phyloP scores from a whole-genome alignment of 2,888 invertebrate genomes.

The Orthosia cruda region DNA sequence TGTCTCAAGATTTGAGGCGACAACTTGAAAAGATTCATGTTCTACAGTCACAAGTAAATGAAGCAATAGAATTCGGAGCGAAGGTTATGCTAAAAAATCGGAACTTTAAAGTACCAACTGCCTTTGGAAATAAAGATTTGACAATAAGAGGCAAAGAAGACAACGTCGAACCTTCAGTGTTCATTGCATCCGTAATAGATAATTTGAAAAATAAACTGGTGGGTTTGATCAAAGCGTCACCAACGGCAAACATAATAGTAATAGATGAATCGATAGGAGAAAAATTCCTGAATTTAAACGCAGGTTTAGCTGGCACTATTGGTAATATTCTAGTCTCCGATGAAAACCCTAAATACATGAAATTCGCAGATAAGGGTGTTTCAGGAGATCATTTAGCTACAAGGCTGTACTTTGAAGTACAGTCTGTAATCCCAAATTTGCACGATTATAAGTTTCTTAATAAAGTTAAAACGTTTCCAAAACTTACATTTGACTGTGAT shows the following conservation, averaged over 20 bases:
- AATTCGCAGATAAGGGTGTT: slow-evolving; percentile 22
- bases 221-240: slow-evolving; percentile 2
- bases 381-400: slow-evolving; percentile 18
- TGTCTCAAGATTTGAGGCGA: slow-evolving; percentile 8
- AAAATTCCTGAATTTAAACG: slow-evolving; percentile 27
- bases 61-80: slow-evolving; percentile 36
- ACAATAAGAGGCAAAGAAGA: slow-evolving; percentile 43
- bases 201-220: slow-evolving; percentile 5
- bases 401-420: slow-evolving; percentile 19
- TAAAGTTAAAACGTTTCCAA: slow-evolving; percentile 34
- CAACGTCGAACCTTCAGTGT: neutral
- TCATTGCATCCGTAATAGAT: slow-evolving; percentile 1
- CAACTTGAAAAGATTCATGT: slow-evolving; percentile 34
- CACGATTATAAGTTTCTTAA: slow-evolving; percentile 40
- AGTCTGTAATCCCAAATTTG: slow-evolving; percentile 22
- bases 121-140: slow-evolving; percentile 60
- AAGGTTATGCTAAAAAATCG: slow-evolving; percentile 23
- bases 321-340: slow-evolving; percentile 48
- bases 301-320: slow-evolving; percentile 40
- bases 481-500: slow-evolving; percentile 12
- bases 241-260: slow-evolving; percentile 11
- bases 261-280: slow-evolving; percentile 37
- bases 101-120: slow-evolving; percentile 49
- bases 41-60: slow-evolving; percentile 19
- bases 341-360: slow-evolving; percentile 22